Evolutionary conservation across 2,113 vertebrate genomes (phyloP).

Genomic region (Ceuthmochares aereus): DNA sequence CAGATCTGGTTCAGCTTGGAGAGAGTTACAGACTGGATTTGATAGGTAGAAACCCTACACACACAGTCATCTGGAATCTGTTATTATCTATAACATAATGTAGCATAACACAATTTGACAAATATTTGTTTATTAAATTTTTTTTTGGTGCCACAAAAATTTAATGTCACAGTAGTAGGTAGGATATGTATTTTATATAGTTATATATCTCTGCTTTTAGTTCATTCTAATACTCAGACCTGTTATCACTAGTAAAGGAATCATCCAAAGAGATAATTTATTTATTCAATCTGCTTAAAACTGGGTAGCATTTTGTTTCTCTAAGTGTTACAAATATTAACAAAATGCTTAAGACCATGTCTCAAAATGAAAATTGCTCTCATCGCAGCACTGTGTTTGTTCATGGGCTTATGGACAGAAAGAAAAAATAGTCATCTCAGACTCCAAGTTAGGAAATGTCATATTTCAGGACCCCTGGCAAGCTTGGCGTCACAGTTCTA

Average conservation of each 20-base stretch:
- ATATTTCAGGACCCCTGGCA: not conserved
- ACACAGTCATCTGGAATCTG: not conserved
- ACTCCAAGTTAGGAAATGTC: not conserved
- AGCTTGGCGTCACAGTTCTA: not conserved
- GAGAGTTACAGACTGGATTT: not conserved
- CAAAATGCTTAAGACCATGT: not conserved
- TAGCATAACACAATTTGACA: not conserved
- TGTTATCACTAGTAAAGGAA: not conserved
- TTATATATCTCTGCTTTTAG: not conserved
- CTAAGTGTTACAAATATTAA: not conserved
- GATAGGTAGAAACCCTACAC: not conserved
- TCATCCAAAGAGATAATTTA: not conserved
- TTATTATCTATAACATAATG: not conserved
- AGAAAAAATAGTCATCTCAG: not conserved
- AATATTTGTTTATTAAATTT: not conserved
- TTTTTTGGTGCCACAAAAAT: not conserved
- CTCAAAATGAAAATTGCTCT: not conserved
- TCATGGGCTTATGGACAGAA: not conserved
- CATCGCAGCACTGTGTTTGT: not conserved
- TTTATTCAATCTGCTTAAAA: not conserved
- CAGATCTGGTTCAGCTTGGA: not conserved
- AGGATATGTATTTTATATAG: not conserved
- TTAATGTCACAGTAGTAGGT: not conserved
- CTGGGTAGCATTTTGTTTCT: not conserved
- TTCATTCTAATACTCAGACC: not conserved